A percentile compares a stretch with the other conserved stretches of the same genome.
phyloP scores from a whole-genome alignment of 1,140 invertebrate genomes.

The Atopsyche davidsoni region DNA sequence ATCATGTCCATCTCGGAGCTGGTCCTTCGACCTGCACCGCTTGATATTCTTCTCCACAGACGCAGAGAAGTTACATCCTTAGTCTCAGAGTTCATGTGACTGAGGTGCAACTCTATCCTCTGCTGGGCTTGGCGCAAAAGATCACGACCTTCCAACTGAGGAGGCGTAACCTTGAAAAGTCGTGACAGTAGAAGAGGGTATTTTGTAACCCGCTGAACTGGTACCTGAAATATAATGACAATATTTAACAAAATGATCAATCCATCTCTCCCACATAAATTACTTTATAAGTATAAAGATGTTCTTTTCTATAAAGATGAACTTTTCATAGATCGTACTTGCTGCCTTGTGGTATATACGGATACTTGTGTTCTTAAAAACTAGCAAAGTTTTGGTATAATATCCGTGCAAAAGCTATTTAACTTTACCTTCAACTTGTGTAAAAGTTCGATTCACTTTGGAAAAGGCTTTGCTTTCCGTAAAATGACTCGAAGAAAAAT shows the following conservation, averaged over 20 bases:
- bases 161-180: conserved; percentile 84
- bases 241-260: not conserved
- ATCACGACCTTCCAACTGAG: conserved; percentile 69
- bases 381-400: too few species aligned
- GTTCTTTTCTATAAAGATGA: too few species aligned
- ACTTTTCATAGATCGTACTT: too few species aligned
- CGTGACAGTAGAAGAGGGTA: conserved; percentile 88
- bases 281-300: not conserved
- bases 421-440: too few species aligned
- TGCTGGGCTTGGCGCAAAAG: conserved; percentile 77
- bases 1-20: conserved; percentile 76
- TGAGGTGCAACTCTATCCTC: conserved; percentile 88
- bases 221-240: conserved; percentile 55
- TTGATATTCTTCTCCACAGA: conserved; percentile 82
- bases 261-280: not conserved
- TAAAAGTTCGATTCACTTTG: too few species aligned
- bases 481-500: too few species aligned
- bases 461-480: too few species aligned
- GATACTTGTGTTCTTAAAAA: too few species aligned
- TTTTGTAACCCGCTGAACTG: conserved; percentile 84
- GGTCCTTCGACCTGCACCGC: conserved; percentile 63
- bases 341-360: too few species aligned
- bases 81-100: conserved; percentile 91
- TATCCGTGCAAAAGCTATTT: too few species aligned
- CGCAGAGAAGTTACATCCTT: conserved; percentile 80